phyloP scores from a whole-genome alignment of 2,797 vertebrate species.

The Astyanax mexicanus region DNA sequence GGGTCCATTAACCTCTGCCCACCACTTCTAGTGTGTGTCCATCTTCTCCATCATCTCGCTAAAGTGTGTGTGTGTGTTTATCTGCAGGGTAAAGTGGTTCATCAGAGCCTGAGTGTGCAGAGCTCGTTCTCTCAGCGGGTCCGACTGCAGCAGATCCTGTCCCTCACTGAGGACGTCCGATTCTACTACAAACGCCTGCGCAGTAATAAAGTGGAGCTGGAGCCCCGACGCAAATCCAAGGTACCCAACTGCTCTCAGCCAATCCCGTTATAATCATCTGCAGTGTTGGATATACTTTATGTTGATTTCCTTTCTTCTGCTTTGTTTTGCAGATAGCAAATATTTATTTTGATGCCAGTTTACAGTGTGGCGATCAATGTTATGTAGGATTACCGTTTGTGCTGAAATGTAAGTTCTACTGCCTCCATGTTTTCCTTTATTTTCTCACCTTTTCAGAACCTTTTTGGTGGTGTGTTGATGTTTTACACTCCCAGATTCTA shows the following conservation, averaged over 20 bases:
- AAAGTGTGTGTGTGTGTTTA: neutral
- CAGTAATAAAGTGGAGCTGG: conserved; percentile 93
- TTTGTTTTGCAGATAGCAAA: conserved; percentile 92
- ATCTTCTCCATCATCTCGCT: no score
- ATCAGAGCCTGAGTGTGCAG: conserved; percentile 93
- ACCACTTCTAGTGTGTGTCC: no score
- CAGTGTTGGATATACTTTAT: neutral
- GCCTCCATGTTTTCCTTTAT: no score
- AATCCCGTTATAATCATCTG: neutral
- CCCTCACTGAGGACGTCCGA: conserved; percentile 90
- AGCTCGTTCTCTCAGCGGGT: conserved; percentile 98
- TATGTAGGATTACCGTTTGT: conserved; percentile 96
- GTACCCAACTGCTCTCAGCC: conserved; percentile 65
- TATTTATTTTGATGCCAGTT: conserved; percentile 97
- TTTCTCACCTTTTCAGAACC: no score
- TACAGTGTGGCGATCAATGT: conserved; percentile 95
- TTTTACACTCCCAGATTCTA: no score
- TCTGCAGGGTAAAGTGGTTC: conserved; percentile 91
- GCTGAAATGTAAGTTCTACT: conserved; percentile 88
- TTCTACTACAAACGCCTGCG: conserved; percentile 95
- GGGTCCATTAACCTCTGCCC: no score
- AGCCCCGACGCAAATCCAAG: conserved; percentile 95
- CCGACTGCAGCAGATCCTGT: conserved; percentile 91
- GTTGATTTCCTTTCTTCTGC: conserved; percentile 15
- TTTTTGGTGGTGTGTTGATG: no score